Conservation (phyloP, 2,797 vertebrate species). For the Peromyscus aztecus region DNA sequence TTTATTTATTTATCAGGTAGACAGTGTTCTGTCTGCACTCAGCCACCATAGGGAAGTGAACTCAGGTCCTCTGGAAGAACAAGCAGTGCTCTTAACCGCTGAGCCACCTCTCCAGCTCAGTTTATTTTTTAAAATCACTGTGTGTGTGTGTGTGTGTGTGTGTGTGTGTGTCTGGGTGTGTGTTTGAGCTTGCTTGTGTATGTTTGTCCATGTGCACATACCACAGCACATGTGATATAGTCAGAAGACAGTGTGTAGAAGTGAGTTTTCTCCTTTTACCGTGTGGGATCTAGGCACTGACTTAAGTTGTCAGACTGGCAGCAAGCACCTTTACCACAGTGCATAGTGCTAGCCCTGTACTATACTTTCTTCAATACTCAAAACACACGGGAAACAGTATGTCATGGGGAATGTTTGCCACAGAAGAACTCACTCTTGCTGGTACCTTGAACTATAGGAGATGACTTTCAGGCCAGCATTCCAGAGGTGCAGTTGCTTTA, state of each 20-base stretch:
- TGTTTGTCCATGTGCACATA: neutral
- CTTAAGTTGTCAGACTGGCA: too few species aligned
- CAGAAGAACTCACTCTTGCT: constrained; percentile 88
- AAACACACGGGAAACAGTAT: constrained; percentile 94
- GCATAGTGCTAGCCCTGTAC: too few species aligned
- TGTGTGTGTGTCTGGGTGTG: accelerated
- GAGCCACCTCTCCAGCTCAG: neutral
- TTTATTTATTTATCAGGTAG: too few species aligned
- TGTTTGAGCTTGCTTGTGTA: neutral
- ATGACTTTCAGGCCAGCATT: neutral
- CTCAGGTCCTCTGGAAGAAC: too few species aligned
- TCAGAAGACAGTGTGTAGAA: neutral
- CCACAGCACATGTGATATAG: too few species aligned
- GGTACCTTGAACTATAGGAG: neutral
- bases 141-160: too few species aligned
- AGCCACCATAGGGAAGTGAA: too few species aligned
- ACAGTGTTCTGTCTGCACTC: too few species aligned
- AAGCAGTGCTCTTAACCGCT: too few species aligned
- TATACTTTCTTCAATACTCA: constrained; percentile 92
- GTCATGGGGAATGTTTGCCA: constrained; percentile 96
- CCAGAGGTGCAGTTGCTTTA: neutral
- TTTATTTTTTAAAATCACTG: neutral
- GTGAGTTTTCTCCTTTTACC: neutral
- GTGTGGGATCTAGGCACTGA: neutral
- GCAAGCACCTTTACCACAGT: neutral